These are phyloP conservation scores for Neomonachus schauinslandi DNA, from an alignment of 2,113 vertebrate genomes.

Conservation along the genomic window DNA sequence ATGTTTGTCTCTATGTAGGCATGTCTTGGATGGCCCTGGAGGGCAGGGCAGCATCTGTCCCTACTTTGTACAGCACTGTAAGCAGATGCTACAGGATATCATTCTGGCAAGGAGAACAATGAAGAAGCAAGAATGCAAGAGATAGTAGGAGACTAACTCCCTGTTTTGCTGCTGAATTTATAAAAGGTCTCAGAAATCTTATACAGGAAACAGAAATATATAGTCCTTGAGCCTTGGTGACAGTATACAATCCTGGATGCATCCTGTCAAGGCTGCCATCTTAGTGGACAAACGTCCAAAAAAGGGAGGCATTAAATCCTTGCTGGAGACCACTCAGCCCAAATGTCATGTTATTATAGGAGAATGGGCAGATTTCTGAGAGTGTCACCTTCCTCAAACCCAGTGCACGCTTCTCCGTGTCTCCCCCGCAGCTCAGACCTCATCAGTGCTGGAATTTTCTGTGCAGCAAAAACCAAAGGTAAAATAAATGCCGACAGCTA, in stretches of 20 bases:
- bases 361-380: background rate
- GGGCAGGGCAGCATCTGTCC: background rate
- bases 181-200: background rate
- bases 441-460: conserved; percentile 2
- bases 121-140: background rate
- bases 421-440: background rate
- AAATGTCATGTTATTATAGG: background rate
- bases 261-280: background rate
- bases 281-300: background rate
- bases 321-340: background rate
- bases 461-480: background rate
- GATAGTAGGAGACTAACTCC: background rate
- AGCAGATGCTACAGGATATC: background rate
- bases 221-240: background rate
- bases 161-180: background rate
- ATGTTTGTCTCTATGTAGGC: background rate
- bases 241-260: background rate
- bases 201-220: background rate
- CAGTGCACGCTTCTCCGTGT: rapidly evolving
- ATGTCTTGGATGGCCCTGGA: background rate
- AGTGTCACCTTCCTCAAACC: background rate
- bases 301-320: background rate
- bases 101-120: background rate
- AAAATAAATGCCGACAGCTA: conserved; percentile 30
- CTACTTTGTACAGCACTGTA: background rate